A percentile compares a stretch with the other conserved stretches of the same genome.
These are phyloP conservation scores for Conistra vaccinii DNA, from an alignment of 2,888 invertebrate species.

Conservation along the genomic window DNA sequence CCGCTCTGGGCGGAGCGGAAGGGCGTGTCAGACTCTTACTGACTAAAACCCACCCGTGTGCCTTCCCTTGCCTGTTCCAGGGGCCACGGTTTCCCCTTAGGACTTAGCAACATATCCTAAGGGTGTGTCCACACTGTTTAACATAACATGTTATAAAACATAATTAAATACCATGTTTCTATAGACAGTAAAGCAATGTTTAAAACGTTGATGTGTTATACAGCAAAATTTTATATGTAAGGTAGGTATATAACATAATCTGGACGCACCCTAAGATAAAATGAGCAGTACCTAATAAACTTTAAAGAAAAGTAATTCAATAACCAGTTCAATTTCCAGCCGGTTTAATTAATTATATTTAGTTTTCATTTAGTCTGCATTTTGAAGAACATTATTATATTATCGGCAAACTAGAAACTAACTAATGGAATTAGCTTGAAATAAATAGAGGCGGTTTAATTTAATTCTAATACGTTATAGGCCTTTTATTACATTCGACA, in stretches of 20 bases:
- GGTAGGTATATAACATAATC: neutral
- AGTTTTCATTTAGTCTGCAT: neutral
- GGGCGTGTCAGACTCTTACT: no score
- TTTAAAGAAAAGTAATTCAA: conserved; percentile 4
- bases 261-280: neutral
- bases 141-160: no score
- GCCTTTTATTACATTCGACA: conserved; percentile 9
- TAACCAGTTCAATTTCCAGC: neutral
- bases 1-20: no score
- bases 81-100: no score
- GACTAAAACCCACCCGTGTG: no score
- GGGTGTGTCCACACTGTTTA: no score
- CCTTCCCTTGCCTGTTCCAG: no score
- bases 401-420: conserved; percentile 14
- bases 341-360: neutral
- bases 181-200: no score
- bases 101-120: no score
- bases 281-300: neutral
- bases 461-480: neutral
- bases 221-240: neutral
- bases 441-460: conserved; percentile 13
- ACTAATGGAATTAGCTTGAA: conserved; percentile 7
- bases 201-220: no score
- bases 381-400: conserved; percentile 3
- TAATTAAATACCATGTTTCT: no score